A percentile compares a stretch with the other conserved stretches of the same genome.
Evolutionary conservation across 2,888 invertebrate species (phyloP).

Genomic region (Terebella lapidaria): DNA sequence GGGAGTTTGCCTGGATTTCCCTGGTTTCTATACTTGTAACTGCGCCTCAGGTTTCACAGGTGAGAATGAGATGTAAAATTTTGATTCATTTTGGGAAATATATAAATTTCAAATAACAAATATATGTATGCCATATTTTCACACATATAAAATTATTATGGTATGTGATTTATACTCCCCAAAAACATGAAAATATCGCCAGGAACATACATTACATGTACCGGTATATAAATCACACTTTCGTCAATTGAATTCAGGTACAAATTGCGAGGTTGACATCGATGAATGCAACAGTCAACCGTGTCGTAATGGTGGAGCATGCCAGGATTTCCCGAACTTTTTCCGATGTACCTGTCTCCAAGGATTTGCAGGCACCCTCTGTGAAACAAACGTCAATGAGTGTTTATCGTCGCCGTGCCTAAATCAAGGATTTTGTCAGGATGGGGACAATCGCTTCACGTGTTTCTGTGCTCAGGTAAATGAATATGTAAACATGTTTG

Average conservation of each 20-base stretch:
- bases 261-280: not conserved
- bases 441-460: slow-evolving; percentile 1
- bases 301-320: slow-evolving; percentile 21
- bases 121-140: not conserved
- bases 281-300: slow-evolving; percentile 15
- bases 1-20: slow-evolving; percentile 45
- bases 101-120: not conserved
- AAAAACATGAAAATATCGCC: too few species aligned
- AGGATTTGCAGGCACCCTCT: slow-evolving; percentile 19
- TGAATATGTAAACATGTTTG: not conserved
- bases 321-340: slow-evolving; percentile 5
- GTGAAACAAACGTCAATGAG: slow-evolving; percentile 23
- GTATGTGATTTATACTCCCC: not conserved
- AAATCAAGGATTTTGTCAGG: slow-evolving; percentile 5
- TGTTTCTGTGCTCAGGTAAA: slow-evolving; percentile 18
- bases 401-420: slow-evolving; percentile 13
- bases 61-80: not conserved
- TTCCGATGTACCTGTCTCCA: slow-evolving; percentile 26
- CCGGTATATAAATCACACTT: too few species aligned
- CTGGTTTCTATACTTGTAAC: slow-evolving; percentile 11
- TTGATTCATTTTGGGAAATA: not conserved
- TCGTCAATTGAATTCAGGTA: too few species aligned
- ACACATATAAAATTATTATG: not conserved
- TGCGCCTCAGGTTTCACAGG: slow-evolving; percentile 20
- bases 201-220: too few species aligned